Percentiles rank a stretch among this genome's conserved stretches.
Evolutionary conservation across 2,888 invertebrate species (phyloP).

Genomic region (Iselma pallidipennis): DNA sequence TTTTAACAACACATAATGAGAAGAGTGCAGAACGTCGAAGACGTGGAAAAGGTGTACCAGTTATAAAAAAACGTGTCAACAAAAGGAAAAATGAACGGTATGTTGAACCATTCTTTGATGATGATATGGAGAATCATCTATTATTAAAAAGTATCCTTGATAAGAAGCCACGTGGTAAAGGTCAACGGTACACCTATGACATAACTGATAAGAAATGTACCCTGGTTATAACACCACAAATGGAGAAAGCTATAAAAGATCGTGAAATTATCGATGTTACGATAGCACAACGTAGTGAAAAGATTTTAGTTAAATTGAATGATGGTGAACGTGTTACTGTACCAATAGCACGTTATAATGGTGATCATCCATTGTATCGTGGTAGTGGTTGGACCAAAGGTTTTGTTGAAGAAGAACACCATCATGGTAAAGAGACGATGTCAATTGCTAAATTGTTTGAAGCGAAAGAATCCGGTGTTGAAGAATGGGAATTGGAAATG

Average conservation of each 20-base stretch:
- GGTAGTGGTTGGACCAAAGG: slow-evolving; percentile 60
- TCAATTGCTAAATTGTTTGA: slow-evolving; percentile 67
- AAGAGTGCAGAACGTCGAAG: slow-evolving; percentile 43
- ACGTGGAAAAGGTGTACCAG: slow-evolving; percentile 50
- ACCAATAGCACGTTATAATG: slow-evolving; percentile 56
- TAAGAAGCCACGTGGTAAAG: slow-evolving; percentile 59
- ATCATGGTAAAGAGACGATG: slow-evolving; percentile 52
- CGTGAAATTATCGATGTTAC: slow-evolving; percentile 76
- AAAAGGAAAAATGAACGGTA: slow-evolving; percentile 44
- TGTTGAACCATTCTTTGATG: slow-evolving; percentile 50
- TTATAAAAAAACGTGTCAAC: slow-evolving; percentile 50
- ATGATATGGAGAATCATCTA: slow-evolving; percentile 49
- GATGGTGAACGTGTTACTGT: slow-evolving; percentile 72
- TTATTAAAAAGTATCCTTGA: slow-evolving; percentile 56
- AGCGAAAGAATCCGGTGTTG: slow-evolving; percentile 51
- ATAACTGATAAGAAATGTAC: slow-evolving; percentile 72
- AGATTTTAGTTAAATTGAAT: slow-evolving; percentile 69
- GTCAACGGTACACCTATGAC: slow-evolving; percentile 70
- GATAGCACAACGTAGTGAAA: slow-evolving; percentile 75
- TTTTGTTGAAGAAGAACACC: slow-evolving; percentile 52
- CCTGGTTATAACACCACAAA: slow-evolving; percentile 70
- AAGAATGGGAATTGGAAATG: slow-evolving; percentile 54
- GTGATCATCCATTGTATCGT: slow-evolving; percentile 43
- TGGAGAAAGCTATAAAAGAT: slow-evolving; percentile 76
- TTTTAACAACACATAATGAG: slow-evolving; percentile 60